Conservation (phyloP, 2,113 vertebrate species). For the Nansenia antarctica region DNA sequence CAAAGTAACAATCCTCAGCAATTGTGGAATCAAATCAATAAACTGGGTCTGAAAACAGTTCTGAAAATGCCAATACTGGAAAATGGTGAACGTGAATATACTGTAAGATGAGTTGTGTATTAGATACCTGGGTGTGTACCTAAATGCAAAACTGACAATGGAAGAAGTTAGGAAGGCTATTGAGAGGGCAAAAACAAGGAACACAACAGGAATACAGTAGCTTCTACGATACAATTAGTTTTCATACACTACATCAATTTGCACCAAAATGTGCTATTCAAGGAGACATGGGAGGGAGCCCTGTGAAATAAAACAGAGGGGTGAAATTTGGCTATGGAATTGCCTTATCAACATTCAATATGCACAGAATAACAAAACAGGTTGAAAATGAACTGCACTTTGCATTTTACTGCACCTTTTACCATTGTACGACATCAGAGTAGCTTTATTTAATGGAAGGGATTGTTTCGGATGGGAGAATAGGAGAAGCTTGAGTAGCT, state of each 20-base stretch:
- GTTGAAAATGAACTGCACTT: no score
- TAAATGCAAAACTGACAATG: background rate
- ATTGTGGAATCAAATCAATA: background rate
- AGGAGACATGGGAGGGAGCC: background rate
- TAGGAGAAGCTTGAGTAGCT: no score
- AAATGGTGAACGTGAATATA: background rate
- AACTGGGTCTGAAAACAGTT: background rate
- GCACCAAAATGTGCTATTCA: background rate
- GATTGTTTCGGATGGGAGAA: no score
- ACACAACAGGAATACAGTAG: background rate
- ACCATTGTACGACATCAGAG: no score
- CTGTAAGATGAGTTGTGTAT: no score
- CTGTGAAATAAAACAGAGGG: background rate
- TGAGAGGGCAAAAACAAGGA: background rate
- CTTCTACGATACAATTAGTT: background rate
- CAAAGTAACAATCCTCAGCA: background rate
- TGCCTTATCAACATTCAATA: no score
- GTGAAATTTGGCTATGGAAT: background rate
- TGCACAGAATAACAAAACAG: no score
- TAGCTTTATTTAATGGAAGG: no score
- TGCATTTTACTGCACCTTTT: no score
- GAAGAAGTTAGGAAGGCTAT: background rate
- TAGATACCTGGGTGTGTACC: background rate
- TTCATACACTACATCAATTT: background rate
- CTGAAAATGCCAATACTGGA: background rate